Conservation (phyloP, 2,888 invertebrate genomes). For the Zhuqinia jingwanae region DNA sequence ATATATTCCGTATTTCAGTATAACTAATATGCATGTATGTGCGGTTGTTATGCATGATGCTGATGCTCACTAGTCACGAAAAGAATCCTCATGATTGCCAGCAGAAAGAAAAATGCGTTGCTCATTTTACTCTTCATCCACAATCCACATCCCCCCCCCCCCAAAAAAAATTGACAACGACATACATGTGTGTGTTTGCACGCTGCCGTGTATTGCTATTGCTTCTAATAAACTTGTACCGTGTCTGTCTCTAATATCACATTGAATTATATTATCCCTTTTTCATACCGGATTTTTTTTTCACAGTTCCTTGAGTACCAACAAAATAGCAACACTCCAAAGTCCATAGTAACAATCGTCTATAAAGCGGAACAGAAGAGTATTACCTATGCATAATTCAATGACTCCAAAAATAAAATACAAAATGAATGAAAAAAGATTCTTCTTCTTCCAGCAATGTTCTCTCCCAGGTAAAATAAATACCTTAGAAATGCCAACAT, state of each 20-base stretch:
- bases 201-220: slow-evolving; percentile 6
- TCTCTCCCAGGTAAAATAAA: background rate
- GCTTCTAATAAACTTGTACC: background rate
- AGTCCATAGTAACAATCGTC: no score
- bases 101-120: slow-evolving; percentile 2
- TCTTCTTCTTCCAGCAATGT: background rate
- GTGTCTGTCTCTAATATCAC: background rate
- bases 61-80: slow-evolving; percentile 38
- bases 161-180: slow-evolving; percentile 7
- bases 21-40: background rate
- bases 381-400: no score
- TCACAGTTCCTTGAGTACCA: no score
- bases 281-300: no score
- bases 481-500: slow-evolving; percentile 1
- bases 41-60: background rate
- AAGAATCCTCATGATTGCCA: slow-evolving; percentile 54
- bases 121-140: slow-evolving; percentile 37
- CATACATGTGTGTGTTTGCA: no score
- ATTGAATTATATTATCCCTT: no score
- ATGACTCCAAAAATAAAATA: no score
- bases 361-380: no score
- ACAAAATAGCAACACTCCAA: no score
- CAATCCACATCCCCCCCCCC: no score
- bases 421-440: background rate
- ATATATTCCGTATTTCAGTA: no score